Conservation (phyloP, 2,797 vertebrate genomes). For the Typhlichthys subterraneus region DNA sequence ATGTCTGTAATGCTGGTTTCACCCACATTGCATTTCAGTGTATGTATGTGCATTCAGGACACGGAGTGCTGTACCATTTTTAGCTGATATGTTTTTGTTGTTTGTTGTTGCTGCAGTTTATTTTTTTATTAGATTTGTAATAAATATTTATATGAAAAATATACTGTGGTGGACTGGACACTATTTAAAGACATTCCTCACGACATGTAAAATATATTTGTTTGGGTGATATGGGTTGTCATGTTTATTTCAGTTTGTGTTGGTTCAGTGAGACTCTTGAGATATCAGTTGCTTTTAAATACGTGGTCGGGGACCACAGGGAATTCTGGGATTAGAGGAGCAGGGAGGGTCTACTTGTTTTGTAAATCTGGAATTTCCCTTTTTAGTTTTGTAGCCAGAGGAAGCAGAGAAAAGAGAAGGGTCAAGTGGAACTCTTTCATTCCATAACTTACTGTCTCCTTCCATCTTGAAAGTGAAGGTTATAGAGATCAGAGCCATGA, state of each 20-base stretch:
- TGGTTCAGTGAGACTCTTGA: constrained; percentile 29
- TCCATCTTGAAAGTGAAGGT: constrained; percentile 31
- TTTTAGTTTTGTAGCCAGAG: constrained; percentile 25
- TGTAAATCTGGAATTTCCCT: constrained; percentile 64
- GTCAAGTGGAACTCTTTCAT: constrained; percentile 28
- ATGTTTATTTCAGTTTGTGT: constrained; percentile 42
- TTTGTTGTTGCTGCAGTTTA: background rate
- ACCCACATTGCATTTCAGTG: too few relatives aligned
- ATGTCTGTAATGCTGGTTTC: too few relatives aligned
- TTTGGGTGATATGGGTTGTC: constrained; percentile 10
- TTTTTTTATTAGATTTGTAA: background rate
- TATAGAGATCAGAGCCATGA: constrained; percentile 14
- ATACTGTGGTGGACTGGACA: background rate
- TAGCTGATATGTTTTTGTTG: background rate
- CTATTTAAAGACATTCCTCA: constrained; percentile 12
- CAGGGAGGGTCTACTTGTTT: constrained; percentile 17
- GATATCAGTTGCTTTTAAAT: constrained; percentile 47
- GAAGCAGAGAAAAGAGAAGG: constrained; percentile 10
- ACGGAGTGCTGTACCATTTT: too few relatives aligned
- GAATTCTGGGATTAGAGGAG: constrained; percentile 38
- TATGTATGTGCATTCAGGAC: too few relatives aligned
- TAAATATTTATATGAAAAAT: background rate
- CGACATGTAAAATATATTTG: constrained; percentile 49
- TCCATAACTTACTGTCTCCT: constrained; percentile 46
- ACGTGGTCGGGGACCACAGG: constrained; percentile 28